phyloP scores from a whole-genome alignment of 2,888 invertebrate species.

The Hoplodrina ambigua region DNA sequence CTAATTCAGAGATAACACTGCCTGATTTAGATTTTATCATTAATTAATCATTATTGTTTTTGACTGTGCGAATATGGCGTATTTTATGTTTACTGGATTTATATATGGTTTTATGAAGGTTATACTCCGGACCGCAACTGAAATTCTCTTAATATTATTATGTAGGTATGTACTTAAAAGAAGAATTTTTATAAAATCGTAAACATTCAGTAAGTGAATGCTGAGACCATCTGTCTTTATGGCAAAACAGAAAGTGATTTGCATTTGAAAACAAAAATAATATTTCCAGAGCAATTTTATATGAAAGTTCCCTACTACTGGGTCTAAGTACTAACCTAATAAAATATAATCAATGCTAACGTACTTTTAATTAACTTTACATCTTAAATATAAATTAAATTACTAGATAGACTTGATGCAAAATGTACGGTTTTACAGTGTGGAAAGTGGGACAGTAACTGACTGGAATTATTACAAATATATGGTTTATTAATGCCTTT shows the following conservation, averaged over 20 bases:
- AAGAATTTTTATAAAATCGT: slow-evolving; percentile 44
- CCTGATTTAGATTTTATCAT: slow-evolving; percentile 6
- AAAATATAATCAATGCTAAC: too few relatives aligned
- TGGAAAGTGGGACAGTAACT: too few relatives aligned
- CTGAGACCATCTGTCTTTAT: slow-evolving; percentile 56
- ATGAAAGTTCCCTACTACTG: not conserved
- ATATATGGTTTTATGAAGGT: slow-evolving; percentile 7
- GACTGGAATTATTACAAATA: too few relatives aligned
- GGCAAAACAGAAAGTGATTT: slow-evolving; percentile 52
- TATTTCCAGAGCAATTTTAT: slow-evolving; percentile 24
- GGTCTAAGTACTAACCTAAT: too few relatives aligned
- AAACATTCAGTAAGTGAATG: slow-evolving; percentile 48
- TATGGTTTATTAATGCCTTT: too few relatives aligned
- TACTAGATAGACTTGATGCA: too few relatives aligned
- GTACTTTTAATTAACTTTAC: too few relatives aligned
- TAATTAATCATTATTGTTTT: slow-evolving; percentile 14
- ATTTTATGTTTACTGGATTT: slow-evolving; percentile 24
- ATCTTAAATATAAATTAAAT: too few relatives aligned
- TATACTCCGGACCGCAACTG: slow-evolving; percentile 23
- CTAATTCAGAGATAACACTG: slow-evolving; percentile 35
- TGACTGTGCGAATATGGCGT: not conserved
- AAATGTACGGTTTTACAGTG: too few relatives aligned
- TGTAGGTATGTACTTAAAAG: slow-evolving; percentile 12
- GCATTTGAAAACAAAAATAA: slow-evolving; percentile 62
- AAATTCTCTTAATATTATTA: slow-evolving; percentile 31